phyloP scores from a whole-genome alignment of 2,797 vertebrate genomes.

The Scolopax bukidnonensis region DNA sequence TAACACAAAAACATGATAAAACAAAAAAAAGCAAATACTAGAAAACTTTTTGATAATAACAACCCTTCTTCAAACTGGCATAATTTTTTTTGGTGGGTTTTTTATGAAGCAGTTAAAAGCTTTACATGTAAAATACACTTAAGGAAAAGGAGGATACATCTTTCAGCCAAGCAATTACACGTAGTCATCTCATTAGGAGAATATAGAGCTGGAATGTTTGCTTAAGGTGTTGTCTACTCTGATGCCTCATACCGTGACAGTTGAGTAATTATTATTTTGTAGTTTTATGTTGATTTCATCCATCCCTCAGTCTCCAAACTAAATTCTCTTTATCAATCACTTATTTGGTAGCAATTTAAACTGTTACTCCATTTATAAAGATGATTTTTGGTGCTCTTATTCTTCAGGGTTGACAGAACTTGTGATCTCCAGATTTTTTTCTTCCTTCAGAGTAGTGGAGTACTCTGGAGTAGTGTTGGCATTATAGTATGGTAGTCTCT shows the following conservation, averaged over 20 bases:
- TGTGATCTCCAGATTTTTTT: neutral
- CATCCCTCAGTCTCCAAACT: accelerated
- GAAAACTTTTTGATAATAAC: neutral
- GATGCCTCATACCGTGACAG: neutral
- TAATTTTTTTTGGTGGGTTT: neutral
- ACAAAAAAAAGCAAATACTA: neutral
- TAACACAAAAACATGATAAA: neutral
- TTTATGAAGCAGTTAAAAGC: neutral
- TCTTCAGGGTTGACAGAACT: neutral
- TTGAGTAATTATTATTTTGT: neutral
- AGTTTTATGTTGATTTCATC: neutral
- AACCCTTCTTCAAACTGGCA: neutral
- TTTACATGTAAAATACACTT: neutral
- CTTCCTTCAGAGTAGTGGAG: neutral
- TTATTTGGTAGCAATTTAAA: neutral
- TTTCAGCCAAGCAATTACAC: neutral
- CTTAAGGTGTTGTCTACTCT: neutral
- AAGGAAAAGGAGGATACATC: neutral
- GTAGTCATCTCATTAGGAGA: neutral
- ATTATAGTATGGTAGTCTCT: neutral
- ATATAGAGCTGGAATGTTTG: neutral
- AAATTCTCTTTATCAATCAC: neutral
- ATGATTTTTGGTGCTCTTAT: neutral
- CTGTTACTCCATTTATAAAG: neutral
- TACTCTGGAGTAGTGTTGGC: neutral